Evolutionary conservation across 1,140 invertebrate genomes (phyloP).

Genomic region (Euglossa dilemma): DNA sequence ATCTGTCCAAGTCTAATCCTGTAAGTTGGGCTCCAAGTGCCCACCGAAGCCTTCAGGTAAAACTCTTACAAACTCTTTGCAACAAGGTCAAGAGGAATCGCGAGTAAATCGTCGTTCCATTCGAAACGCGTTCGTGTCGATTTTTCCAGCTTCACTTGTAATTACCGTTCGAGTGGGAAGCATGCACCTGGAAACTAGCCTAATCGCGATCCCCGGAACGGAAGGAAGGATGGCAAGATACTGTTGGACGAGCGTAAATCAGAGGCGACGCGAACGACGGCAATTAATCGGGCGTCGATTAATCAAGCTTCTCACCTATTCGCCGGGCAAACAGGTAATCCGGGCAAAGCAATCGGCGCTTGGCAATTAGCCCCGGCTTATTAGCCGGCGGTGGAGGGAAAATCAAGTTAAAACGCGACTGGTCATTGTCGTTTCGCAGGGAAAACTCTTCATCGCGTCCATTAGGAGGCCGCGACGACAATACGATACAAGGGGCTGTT

Average conservation of each 20-base stretch:
- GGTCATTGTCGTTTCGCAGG: slow-evolving; percentile 17
- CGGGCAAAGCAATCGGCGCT: too few species aligned
- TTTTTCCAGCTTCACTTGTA: too few species aligned
- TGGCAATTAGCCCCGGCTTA: slow-evolving; percentile 27
- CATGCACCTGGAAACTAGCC: too few species aligned
- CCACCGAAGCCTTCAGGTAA: too few species aligned
- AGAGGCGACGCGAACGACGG: background rate
- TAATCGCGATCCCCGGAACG: too few species aligned
- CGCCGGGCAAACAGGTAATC: slow-evolving; percentile 1
- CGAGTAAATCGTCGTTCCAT: too few species aligned
- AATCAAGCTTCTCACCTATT: slow-evolving; percentile 19
- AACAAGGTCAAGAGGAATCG: too few species aligned
- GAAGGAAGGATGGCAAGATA: background rate
- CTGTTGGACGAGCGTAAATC: background rate
- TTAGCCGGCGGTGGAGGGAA: background rate
- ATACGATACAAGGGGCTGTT: slow-evolving; percentile 41
- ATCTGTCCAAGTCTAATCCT: too few species aligned
- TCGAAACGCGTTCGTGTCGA: too few species aligned
- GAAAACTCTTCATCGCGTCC: slow-evolving; percentile 17
- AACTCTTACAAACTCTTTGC: too few species aligned
- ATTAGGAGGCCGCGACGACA: slow-evolving; percentile 34
- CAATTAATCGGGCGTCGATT: slow-evolving; percentile 20
- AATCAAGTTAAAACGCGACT: slow-evolving; percentile 20
- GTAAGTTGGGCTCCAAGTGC: too few species aligned
- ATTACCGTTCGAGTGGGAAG: too few species aligned